phyloP scores from a whole-genome alignment of 2,113 vertebrate genomes.

The Morone chrysops region DNA sequence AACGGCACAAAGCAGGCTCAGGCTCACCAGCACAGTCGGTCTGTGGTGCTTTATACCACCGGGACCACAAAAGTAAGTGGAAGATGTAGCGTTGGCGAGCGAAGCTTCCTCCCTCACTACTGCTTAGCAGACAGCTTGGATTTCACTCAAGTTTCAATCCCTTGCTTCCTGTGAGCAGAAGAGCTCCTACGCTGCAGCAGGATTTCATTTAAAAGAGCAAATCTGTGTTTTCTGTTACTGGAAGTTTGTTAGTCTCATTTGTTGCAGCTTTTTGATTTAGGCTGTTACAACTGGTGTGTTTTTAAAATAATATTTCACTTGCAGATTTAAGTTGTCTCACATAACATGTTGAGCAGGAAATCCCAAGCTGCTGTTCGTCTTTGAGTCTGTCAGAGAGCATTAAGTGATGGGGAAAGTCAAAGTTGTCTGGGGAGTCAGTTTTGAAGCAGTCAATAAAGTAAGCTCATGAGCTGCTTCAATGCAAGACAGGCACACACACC shows the following conservation, averaged over 20 bases:
- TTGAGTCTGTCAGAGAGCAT: neutral
- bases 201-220: neutral
- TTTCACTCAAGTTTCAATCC: slow-evolving; percentile 22
- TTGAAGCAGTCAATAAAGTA: neutral
- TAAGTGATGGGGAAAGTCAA: neutral
- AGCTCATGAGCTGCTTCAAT: neutral
- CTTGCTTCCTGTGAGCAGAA: slow-evolving; percentile 8
- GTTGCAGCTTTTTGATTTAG: neutral
- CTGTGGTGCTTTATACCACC: neutral
- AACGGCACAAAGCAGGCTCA: neutral
- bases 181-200: slow-evolving; percentile 13
- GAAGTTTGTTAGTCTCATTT: neutral
- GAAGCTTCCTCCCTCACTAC: slow-evolving; percentile 15
- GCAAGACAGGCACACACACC: neutral
- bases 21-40: neutral
- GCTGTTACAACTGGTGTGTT: neutral
- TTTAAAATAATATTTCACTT: neutral
- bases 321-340: neutral
- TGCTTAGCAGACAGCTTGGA: slow-evolving; percentile 49
- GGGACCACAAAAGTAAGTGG: neutral
- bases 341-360: neutral
- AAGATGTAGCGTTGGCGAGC: neutral
- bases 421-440: neutral
- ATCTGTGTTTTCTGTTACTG: neutral
- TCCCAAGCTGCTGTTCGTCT: neutral